Conservation (phyloP, 30 jellyfish, hydroid and myxozoan genomes). For the Hydractinia echinata region DNA sequence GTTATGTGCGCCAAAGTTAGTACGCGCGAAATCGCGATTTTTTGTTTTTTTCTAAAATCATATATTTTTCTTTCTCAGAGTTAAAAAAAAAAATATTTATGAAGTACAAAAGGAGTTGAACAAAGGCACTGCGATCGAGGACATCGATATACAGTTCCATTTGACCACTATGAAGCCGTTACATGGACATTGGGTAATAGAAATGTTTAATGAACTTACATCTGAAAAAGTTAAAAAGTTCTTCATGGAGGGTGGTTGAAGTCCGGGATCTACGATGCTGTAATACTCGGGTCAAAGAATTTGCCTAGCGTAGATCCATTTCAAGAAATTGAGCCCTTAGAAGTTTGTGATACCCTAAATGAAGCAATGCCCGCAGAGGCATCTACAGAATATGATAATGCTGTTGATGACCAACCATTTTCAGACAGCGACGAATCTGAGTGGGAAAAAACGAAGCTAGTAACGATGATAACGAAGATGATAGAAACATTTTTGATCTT, state of each 20-base stretch:
- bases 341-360: not conserved
- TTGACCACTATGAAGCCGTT: not conserved
- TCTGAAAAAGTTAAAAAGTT: constrained; percentile 1
- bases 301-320: constrained; percentile 10
- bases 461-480: not conserved
- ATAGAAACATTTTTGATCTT: not conserved
- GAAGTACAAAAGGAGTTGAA: not conserved
- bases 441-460: not conserved
- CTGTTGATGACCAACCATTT: not conserved
- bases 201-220: not conserved
- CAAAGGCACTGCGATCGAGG: constrained; percentile 2
- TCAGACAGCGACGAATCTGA: not conserved
- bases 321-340: constrained; percentile 9
- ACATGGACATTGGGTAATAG: not conserved
- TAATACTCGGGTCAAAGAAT: constrained; percentile 8
- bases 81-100: too few species aligned
- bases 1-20: too few species aligned
- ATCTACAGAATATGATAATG: not conserved
- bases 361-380: not conserved
- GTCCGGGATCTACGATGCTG: constrained; percentile 23
- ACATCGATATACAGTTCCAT: not conserved
- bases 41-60: too few species aligned
- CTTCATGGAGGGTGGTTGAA: constrained; percentile 5
- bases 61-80: too few species aligned
- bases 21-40: too few species aligned